Evolutionary conservation across 2,888 invertebrate genomes (phyloP).

Genomic region (Liodrosophila aerea): DNA sequence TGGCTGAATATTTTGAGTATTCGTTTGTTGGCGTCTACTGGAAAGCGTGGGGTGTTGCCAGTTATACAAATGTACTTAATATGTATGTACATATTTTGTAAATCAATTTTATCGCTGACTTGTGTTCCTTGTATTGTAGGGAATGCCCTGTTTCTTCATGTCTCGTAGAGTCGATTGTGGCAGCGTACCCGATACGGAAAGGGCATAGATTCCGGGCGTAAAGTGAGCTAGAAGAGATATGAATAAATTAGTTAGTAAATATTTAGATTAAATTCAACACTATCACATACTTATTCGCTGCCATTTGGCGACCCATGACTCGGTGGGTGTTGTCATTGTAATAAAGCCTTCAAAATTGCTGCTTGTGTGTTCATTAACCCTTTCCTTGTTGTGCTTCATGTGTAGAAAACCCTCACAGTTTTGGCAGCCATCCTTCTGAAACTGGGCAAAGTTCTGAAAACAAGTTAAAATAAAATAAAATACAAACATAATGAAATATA

Average conservation of each 20-base stretch:
- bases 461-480: too few species aligned
- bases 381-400: conserved; percentile 97
- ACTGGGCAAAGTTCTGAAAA: conserved; percentile 98
- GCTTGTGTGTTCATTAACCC: conserved; percentile 98
- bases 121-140: conserved; percentile 93
- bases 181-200: conserved; percentile 96
- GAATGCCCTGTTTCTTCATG: conserved; percentile 95
- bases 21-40: too few species aligned
- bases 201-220: conserved; percentile 96
- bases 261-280: background rate
- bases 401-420: conserved; percentile 98
- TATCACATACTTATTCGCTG: conserved; percentile 93
- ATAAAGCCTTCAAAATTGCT: conserved; percentile 99
- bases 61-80: too few species aligned
- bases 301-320: conserved; percentile 99
- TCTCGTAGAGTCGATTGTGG: conserved; percentile 94
- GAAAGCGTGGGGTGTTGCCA: too few species aligned
- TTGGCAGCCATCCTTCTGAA: conserved; percentile 98
- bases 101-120: conserved; percentile 87
- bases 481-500: too few species aligned
- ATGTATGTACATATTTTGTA: conserved; percentile 50
- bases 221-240: conserved; percentile 89
- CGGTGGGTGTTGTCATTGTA: conserved; percentile 97
- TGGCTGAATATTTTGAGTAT: too few species aligned
- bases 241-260: background rate